Base-by-base conservation (phyloP, 2,888 invertebrate species). In the Leucania comma region DNA sequence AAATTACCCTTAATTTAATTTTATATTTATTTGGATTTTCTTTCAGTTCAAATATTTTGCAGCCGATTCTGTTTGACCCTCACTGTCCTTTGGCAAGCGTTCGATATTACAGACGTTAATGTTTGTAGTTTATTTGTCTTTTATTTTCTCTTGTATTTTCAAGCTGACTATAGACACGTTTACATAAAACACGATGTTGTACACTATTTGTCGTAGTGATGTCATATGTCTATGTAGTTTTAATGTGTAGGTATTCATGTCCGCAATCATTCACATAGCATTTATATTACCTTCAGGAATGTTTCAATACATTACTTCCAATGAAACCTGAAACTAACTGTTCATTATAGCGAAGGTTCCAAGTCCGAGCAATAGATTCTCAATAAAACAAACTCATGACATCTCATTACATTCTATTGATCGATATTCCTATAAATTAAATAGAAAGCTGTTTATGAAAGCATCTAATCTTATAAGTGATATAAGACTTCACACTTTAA, bases 1-100 rank as follows among this genome's bases (percentile, higher is more conserved):
- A 87, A 89, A 87, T 86, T 72, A 74, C 53, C 71, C 67, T 78
- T 87, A 86, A 89, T 87, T 88, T 87, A 63, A 82, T 84, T 81
- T 57, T 63, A 72, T 80, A 69, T 76, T 69, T 51, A n/a, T n/a
- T 50, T 62, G 35, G 35, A 68, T 75, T 80, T 70, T 79, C 58
- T 78, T 69, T 70, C 24, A 58, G 53, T 35, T 54, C 14, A 64
- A 71, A 71, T 66, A 54, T 80, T 65, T 71, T 60, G 38, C 63
- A 62, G 71, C 54, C 59, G 56, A 61, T 42, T 60, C 54, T 50
- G 29, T 75, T 38, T 48, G 53, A 63, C 62, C 69, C 56, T 72
- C 61, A 53, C 56, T 46, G 75, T 72, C 57, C 57, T 70, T 72
- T 71, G 57, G 69, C 69, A 70, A 72, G 63, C 76, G 67, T 57